Evolutionary conservation across 2,797 vertebrate genomes (phyloP), one percentile per base, ranked within the genome.

Genomic region (Manis crassicaudata): DNA sequence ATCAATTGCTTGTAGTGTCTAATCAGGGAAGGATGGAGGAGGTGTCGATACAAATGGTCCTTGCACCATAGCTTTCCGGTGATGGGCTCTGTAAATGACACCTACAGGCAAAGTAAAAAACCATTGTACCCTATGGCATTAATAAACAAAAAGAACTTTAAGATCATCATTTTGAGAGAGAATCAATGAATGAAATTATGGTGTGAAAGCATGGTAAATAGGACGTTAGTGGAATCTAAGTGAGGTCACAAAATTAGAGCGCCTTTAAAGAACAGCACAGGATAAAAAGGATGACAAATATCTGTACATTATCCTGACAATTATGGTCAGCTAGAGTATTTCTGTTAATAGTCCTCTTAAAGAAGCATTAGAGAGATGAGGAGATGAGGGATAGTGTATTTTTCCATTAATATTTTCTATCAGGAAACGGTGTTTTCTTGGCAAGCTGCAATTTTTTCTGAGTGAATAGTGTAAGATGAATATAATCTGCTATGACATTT

Each of bases 131-230:
- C 9, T n/a, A 9, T 77, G 16, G 29, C 3, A 75, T 46, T 93
- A 52, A 81, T 54, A 76, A 95, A 72, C 35, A 37, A 75, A 83
- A 82, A 25, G 1, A 56, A 58, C 25, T 84, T 62, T 63, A 81
- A 58, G 14, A 72, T 13, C 11, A 88, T 79, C 14, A 67, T 60
- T 85, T 58, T 95, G 18, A 92, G 43, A 46, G 10, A 37, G 29
- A 93, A 86, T 83, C 43, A 79, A 35, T 82, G 37, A 70, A 29
- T 32, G 4, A 93, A 90, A 93, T 90, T 77, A 70, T 50, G 14
- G 18, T 65, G n/a, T 25, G 77, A 14, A 75, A 88, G 7, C 35
- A 75, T 67, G 60, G 29, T 58, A 83, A 88, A 27, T 32, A 86
- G n/a, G n/a, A 84, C 3, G 18, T 73, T 75, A 80, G 3, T 77